These are phyloP conservation scores for Oxyura jamaicensis DNA, from an alignment of 2,113 vertebrate species.

Conservation along the genomic window DNA sequence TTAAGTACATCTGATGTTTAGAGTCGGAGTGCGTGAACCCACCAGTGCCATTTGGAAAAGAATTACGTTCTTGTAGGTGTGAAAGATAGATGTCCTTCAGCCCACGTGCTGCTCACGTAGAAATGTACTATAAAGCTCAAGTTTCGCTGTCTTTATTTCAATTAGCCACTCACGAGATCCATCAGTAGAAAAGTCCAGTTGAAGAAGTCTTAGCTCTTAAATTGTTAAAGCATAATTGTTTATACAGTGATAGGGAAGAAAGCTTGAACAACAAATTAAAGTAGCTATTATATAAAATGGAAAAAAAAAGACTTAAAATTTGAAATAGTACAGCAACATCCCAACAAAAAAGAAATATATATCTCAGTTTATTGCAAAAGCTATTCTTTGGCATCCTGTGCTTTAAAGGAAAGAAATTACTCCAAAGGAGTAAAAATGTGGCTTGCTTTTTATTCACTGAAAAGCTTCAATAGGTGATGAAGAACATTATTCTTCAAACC, in stretches of 20 bases:
- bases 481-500: background rate
- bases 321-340: background rate
- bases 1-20: rapidly evolving
- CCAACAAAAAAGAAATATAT: background rate
- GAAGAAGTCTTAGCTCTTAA: background rate
- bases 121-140: background rate
- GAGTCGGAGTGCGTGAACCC: background rate
- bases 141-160: background rate
- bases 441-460: background rate
- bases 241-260: background rate
- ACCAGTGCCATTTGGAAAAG: background rate
- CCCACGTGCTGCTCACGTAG: background rate
- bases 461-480: background rate
- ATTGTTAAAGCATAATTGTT: background rate
- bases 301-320: background rate
- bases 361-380: background rate
- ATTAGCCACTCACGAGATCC: background rate
- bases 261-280: background rate
- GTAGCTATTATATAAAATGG: background rate
- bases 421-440: background rate
- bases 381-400: background rate
- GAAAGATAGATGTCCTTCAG: background rate
- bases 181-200: background rate
- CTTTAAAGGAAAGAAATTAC: background rate
- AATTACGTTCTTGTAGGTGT: rapidly evolving